Evolutionary conservation across 2,113 vertebrate genomes (phyloP).

Genomic region (Craseonycteris thonglongyai): DNA sequence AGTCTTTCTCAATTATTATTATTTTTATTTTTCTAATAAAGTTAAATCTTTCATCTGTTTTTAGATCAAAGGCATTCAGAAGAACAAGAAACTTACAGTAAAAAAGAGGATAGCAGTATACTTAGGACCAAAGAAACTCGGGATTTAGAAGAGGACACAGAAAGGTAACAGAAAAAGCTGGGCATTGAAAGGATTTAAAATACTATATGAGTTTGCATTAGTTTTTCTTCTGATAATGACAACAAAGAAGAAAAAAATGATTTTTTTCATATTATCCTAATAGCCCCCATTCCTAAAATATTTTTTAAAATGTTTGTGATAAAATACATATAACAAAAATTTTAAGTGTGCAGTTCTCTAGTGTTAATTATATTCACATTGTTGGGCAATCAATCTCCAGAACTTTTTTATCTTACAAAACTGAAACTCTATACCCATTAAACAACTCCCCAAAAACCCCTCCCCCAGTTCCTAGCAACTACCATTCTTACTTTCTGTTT

Average conservation of each 20-base stretch:
- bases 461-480: not conserved
- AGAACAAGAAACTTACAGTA: constrained; percentile 55
- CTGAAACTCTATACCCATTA: not conserved
- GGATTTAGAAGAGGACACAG: constrained; percentile 74
- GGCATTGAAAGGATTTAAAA: constrained; percentile 28
- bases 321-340: not conserved
- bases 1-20: constrained; percentile 39
- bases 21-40: constrained; percentile 43
- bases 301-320: not conserved
- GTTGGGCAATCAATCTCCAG: not conserved
- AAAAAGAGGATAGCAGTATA: constrained; percentile 34
- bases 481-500: not conserved
- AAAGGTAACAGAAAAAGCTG: constrained; percentile 75
- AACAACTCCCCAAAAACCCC: not conserved
- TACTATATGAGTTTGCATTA: not conserved
- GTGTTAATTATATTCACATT: not conserved
- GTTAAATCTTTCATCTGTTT: constrained; percentile 47
- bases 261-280: not conserved
- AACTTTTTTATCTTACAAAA: not conserved
- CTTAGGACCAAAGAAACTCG: constrained; percentile 63
- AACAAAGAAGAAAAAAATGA: not conserved
- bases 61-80: constrained; percentile 45
- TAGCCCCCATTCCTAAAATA: not conserved
- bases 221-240: not conserved
- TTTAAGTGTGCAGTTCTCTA: not conserved